Base-by-base conservation (phyloP, 2,888 invertebrate genomes). In the Pyrocoelia pectoralis region DNA sequence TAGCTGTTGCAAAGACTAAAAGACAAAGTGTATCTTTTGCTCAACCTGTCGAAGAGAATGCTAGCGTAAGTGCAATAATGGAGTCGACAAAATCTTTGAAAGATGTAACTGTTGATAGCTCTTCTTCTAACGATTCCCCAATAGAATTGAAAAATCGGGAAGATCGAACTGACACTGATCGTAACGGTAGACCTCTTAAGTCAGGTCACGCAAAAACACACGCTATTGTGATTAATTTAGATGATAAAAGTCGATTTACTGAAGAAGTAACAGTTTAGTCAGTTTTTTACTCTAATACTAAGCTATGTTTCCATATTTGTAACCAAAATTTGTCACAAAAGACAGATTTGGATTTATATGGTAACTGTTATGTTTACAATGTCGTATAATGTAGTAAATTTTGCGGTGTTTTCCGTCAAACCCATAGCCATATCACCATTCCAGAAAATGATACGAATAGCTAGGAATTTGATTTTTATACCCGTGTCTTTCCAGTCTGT, bases 231-330 rank as follows among this genome's bases (percentile, higher is more conserved):
- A 90, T 92, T 70, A 92, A 92, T 80, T 82, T 92, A 73, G 91
- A 92, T 76, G 92, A 92, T 80, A 91, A 91, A 76, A 91, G 89
- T 79, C 85, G 91, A 73, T 92, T 91, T 80, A 91, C 91, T 46
- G 92, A 92, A 80, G 92, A 92, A 80, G 91, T 92, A 68, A 92
- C 91, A 52, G 92, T 92, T 73, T 91, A 84, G 13, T 50, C 9
- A 50, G n/a, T 50, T 50, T 19, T 17, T 50, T 17, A 12, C 8
- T 4, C n/a, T n/a, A 28, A 50, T 10, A 28, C 4, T 24, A 24
- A 3, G 24, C n/a, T n/a, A n/a, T n/a, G n/a, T n/a, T n/a, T n/a
- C n/a, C n/a, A n/a, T n/a, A n/a, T n/a, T n/a, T n/a, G n/a, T 6
- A 43, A 13, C 12, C 12, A 2, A 43, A 15, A 56, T 14, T 33